These are phyloP conservation scores for Xenus cinereus DNA, from an alignment of 2,113 vertebrate genomes.

Conservation along the genomic window DNA sequence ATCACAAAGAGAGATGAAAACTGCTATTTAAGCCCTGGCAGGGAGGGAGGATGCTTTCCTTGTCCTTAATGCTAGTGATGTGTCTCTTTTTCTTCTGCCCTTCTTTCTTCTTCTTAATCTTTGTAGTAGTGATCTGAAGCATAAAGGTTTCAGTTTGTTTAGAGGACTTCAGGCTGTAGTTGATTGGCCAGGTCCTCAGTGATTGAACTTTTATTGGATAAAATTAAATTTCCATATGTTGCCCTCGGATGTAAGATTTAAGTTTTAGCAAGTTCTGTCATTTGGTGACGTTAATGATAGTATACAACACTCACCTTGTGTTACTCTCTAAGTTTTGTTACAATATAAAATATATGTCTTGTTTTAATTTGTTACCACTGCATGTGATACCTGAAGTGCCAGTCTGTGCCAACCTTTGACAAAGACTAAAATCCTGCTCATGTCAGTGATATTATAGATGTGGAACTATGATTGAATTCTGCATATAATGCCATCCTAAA, in stretches of 20 bases:
- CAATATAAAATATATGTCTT: background rate
- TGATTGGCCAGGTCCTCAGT: background rate
- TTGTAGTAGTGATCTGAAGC: background rate
- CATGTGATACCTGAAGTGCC: background rate
- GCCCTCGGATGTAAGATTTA: background rate
- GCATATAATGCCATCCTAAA: background rate
- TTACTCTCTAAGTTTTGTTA: background rate
- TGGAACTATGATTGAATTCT: background rate
- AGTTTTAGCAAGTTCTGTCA: background rate
- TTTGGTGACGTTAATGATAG: background rate
- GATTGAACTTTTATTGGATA: background rate
- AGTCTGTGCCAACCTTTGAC: background rate
- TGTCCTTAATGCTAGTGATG: background rate
- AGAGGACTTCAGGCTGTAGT: background rate
- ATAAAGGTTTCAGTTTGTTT: background rate
- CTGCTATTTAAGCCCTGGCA: background rate
- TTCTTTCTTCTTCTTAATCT: no score
- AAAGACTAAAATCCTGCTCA: background rate
- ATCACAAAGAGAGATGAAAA: background rate
- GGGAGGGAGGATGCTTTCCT: background rate
- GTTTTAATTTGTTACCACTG: background rate
- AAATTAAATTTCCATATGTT: background rate
- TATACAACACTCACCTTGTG: background rate
- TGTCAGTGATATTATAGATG: background rate
- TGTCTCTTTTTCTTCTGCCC: background rate